Evolutionary conservation across 2,888 invertebrate species (phyloP).

Genomic region (Melanostoma mellinum): DNA sequence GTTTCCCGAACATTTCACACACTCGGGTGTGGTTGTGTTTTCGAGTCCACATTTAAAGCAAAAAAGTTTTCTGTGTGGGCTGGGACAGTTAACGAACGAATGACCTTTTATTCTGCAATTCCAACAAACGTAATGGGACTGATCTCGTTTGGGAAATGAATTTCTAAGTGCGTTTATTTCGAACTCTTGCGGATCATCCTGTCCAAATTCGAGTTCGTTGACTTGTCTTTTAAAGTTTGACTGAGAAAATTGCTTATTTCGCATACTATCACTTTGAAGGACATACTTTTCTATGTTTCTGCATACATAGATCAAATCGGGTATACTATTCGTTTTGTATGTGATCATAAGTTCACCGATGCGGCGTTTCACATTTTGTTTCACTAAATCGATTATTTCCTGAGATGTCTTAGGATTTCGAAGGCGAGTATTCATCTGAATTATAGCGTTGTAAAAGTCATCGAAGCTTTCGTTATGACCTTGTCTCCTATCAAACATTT

Average conservation of each 20-base stretch:
- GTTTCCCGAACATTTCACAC: slow-evolving; percentile 10
- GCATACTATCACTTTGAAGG: neutral
- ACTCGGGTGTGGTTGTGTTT: neutral
- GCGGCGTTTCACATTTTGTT: neutral
- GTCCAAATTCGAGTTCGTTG: neutral
- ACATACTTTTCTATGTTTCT: too few relatives aligned
- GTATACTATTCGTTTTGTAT: neutral
- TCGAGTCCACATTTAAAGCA: neutral
- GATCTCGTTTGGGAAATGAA: slow-evolving; percentile 3
- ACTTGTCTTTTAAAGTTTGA: neutral
- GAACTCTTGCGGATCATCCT: neutral
- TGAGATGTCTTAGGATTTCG: too few relatives aligned
- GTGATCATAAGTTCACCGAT: slow-evolving; percentile 1
- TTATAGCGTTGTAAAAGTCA: too few relatives aligned
- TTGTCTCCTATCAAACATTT: too few relatives aligned
- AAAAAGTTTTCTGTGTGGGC: slow-evolving; percentile 4
- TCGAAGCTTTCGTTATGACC: too few relatives aligned
- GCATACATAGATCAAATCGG: neutral
- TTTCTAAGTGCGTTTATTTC: neutral
- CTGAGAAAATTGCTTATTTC: neutral
- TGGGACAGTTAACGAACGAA: neutral
- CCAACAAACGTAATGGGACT: neutral
- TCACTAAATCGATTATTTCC: neutral
- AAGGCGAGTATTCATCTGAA: neutral
- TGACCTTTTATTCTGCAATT: slow-evolving; percentile 1